phyloP scores from a whole-genome alignment of 2,797 vertebrate genomes.

The Steatocranus sp. region DNA sequence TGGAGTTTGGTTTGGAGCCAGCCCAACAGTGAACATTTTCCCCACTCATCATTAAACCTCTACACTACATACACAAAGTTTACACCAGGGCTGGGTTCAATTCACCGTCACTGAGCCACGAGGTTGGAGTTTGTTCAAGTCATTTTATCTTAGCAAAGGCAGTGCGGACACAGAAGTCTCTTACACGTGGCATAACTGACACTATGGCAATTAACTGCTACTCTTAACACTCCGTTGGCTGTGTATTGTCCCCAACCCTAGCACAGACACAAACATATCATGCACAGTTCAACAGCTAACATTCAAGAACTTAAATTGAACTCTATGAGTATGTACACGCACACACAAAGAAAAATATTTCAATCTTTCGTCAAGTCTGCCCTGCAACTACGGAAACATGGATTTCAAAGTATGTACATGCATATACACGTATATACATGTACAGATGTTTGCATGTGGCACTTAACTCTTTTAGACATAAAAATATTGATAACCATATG shows the following conservation, averaged over 20 bases:
- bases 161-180: background rate
- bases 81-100: constrained; percentile 57
- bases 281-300: constrained; percentile 48
- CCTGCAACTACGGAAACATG: background rate
- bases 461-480: background rate
- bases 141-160: background rate
- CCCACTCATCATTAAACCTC: constrained; percentile 43
- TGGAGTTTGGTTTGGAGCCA: constrained; percentile 97
- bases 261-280: constrained; percentile 53
- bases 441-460: background rate
- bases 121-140: background rate
- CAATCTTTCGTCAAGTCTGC: background rate
- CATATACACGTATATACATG: background rate
- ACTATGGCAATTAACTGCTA: background rate
- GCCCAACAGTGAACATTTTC: constrained; percentile 76
- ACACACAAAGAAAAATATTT: background rate
- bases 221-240: background rate
- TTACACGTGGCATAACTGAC: background rate
- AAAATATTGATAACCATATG: background rate
- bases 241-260: constrained; percentile 47
- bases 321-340: background rate
- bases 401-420: background rate
- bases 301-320: background rate
- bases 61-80: constrained; percentile 53
- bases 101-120: constrained; percentile 26